Evolutionary conservation across 2,113 vertebrate genomes (phyloP).

Genomic region (Pycnonotus jocosus): DNA sequence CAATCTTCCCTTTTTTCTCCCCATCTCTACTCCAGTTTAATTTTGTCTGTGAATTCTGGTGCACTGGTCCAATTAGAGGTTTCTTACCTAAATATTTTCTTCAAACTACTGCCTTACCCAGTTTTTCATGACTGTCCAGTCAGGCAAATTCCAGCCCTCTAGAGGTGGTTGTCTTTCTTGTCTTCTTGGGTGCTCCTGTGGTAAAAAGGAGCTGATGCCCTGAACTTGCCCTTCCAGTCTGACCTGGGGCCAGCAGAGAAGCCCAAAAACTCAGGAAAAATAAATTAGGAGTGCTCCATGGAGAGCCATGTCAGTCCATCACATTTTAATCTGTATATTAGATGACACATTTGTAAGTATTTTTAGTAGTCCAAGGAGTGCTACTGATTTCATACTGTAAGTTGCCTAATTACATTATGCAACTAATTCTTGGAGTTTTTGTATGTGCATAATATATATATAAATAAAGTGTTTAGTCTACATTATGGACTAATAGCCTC

Average conservation of each 20-base stretch:
- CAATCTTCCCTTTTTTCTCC: background rate
- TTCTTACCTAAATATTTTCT: background rate
- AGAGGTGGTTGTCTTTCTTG: background rate
- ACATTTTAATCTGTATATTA: background rate
- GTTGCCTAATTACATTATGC: background rate
- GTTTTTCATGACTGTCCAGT: background rate
- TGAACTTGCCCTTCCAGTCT: background rate
- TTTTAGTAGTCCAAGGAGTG: background rate
- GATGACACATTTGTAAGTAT: background rate
- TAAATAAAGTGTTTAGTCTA: conserved; percentile 49
- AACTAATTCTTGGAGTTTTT: background rate
- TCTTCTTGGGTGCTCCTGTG: background rate
- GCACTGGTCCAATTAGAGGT: background rate
- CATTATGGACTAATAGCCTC: conserved; percentile 41
- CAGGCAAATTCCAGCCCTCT: background rate
- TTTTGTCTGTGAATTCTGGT: background rate
- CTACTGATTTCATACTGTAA: background rate
- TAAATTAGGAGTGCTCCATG: background rate
- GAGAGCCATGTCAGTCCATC: background rate
- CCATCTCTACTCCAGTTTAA: background rate
- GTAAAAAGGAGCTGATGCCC: background rate
- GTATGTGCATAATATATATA: background rate
- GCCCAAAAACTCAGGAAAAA: background rate
- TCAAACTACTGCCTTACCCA: background rate
- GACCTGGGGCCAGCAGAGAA: background rate